Evolutionary conservation across 2,113 vertebrate species (phyloP), one percentile per base, ranked within the genome.

Genomic region (Ophthalmolycus amberensis): DNA sequence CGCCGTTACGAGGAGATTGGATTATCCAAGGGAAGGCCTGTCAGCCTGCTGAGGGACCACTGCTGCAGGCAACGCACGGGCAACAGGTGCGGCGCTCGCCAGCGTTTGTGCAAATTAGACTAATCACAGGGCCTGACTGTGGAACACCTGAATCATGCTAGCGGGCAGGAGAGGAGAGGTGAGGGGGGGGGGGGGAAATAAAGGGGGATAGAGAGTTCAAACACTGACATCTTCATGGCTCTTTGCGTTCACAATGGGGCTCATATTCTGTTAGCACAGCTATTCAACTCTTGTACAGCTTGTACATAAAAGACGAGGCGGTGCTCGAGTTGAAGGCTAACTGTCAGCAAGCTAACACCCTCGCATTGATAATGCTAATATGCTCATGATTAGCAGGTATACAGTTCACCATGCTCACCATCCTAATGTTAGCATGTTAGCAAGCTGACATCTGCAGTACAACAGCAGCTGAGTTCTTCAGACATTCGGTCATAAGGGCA

Each of bases 81-180:
- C 94, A 95, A 95, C 94, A 95, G 95, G 93, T 95, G 94, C 79
- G 22, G 46, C 38, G 29, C 88, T 91, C 32, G 63, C 85, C 88
- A 67, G 76, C 60, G 56, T 85, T 92, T 91, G 82, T 86, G 89
- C 90, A 93, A 94, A 95, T 94, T 89, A 93, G 85, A 95, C 90
- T 94, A 92, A 95, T 94, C 89, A 84, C 85, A 83, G 79, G 84
- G 82, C 83, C 89, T 68, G 75, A 63, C 86, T 79, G 83, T 85
- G 77, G 71, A 88, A 80, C 94, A 94, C 91, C 92, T 94, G 94
- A 94, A 94, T 91, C 86, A 72, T 62, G 83, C 82, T 75, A 38
- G 85, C 46, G 80, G 87, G 34, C 9, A 48, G 29, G 18, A 37
- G 54, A 65, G 42, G 38, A 6, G 18, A n/a, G n/a, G n/a, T n/a